Conservation (phyloP, 2,113 vertebrate genomes). For the Rhadina sibilatrix region DNA sequence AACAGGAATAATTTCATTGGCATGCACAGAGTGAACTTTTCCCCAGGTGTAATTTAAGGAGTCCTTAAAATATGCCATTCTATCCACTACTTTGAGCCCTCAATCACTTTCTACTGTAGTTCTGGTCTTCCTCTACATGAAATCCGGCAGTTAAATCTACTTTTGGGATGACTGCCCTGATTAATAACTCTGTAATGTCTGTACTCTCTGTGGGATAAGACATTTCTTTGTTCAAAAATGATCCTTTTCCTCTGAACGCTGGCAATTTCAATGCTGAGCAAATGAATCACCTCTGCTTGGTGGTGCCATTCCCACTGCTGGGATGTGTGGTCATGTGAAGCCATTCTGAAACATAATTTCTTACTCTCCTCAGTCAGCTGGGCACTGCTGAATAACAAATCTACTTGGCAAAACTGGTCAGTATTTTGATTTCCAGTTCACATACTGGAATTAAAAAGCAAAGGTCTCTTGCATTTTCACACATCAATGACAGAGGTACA, state of each 20-base stretch:
- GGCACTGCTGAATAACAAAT: background rate
- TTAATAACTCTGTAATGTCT: slow-evolving; percentile 45
- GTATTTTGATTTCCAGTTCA: background rate
- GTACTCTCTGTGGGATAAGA: slow-evolving; percentile 46
- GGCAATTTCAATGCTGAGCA: slow-evolving; percentile 9
- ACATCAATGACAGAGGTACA: background rate
- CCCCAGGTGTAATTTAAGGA: background rate
- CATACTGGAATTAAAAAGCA: background rate
- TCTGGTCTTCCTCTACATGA: slow-evolving; percentile 15
- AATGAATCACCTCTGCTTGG: slow-evolving; percentile 47
- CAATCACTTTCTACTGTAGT: slow-evolving; percentile 25
- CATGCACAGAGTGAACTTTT: background rate
- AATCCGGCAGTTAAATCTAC: slow-evolving; percentile 31
- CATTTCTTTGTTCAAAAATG: slow-evolving; percentile 53
- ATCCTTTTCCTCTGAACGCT: background rate
- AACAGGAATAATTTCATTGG: slow-evolving; percentile 11
- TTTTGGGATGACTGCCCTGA: slow-evolving; percentile 51
- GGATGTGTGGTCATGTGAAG: background rate
- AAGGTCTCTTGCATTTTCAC: background rate
- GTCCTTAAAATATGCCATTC: slow-evolving; percentile 21
- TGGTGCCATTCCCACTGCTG: background rate
- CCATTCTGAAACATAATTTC: background rate
- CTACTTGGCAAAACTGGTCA: background rate
- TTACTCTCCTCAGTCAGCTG: background rate
- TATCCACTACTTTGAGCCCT: background rate